A percentile compares a stretch with the other conserved stretches of the same genome.
These are phyloP conservation scores for Hylia prasina DNA, from an alignment of 2,113 vertebrate genomes.

Conservation along the genomic window DNA sequence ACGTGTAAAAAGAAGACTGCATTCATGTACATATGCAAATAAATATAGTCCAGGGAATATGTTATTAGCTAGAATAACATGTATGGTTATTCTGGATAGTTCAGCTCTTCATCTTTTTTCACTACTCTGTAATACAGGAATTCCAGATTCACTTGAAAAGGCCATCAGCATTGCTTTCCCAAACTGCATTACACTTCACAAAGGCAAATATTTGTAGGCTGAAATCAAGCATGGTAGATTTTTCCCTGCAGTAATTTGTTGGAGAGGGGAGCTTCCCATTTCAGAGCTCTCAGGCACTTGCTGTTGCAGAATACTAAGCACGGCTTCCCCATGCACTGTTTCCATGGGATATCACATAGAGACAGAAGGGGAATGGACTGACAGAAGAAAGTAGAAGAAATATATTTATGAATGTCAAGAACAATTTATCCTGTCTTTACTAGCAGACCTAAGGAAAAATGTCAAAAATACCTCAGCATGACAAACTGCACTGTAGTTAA, in stretches of 20 bases:
- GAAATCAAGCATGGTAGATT: not conserved
- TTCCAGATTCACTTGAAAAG: not conserved
- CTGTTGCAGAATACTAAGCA: not conserved
- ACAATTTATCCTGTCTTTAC: conserved; percentile 21
- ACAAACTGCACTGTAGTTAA: not conserved
- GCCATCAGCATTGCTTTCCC: not conserved
- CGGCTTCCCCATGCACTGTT: not conserved
- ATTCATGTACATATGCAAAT: not conserved
- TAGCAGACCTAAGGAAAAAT: conserved; percentile 17
- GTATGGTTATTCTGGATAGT: not conserved
- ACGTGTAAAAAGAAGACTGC: not conserved
- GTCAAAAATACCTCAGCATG: not conserved
- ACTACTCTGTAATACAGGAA: not conserved
- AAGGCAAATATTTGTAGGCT: not conserved
- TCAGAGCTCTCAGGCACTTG: not conserved
- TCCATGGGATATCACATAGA: not conserved
- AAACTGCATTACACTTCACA: not conserved
- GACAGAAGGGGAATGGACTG: not conserved
- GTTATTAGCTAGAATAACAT: not conserved
- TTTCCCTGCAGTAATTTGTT: not conserved
- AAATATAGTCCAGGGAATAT: not conserved
- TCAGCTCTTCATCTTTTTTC: not conserved
- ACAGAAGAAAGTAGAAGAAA: conserved; percentile 4
- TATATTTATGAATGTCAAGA: not conserved
- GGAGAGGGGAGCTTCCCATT: not conserved